phyloP scores from a whole-genome alignment of 2,113 vertebrate genomes.

The Centropristis striata region DNA sequence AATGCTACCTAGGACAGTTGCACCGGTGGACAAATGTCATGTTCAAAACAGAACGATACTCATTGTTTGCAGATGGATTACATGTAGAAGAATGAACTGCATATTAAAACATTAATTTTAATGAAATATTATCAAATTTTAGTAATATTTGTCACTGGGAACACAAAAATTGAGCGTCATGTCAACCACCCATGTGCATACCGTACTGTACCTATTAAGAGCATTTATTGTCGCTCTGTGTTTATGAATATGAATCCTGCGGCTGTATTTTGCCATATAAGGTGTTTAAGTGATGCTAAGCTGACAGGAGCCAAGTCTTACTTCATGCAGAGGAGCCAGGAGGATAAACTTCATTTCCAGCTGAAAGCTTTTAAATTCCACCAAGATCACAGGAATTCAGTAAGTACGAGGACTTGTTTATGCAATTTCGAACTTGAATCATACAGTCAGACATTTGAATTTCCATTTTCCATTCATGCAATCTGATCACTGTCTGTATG shows the following conservation, averaged over 20 bases:
- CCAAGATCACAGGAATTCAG: constrained; percentile 57
- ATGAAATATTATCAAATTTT: too few relatives aligned
- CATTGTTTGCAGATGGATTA: too few relatives aligned
- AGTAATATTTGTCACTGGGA: too few relatives aligned
- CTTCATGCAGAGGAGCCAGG: constrained; percentile 73
- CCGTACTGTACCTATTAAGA: neutral
- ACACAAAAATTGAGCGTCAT: too few relatives aligned
- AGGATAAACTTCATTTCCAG: constrained; percentile 78
- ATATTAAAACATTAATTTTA: too few relatives aligned
- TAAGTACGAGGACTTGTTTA: constrained; percentile 38
- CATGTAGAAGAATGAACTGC: too few relatives aligned
- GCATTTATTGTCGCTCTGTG: neutral
- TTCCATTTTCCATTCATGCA: neutral
- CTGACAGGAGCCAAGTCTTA: constrained; percentile 73
- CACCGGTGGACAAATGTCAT: too few relatives aligned
- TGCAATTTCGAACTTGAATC: neutral
- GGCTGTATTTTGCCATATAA: constrained; percentile 27
- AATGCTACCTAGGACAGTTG: too few relatives aligned
- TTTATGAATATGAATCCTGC: neutral
- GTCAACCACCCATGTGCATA: too few relatives aligned
- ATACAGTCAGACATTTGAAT: constrained; percentile 1
- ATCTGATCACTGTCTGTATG: neutral
- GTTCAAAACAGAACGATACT: too few relatives aligned
- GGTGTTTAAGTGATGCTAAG: constrained; percentile 80
- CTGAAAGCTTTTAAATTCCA: constrained; percentile 79